A percentile compares a stretch with the other conserved stretches of the same genome.
Conservation (phyloP, 1,140 invertebrate genomes). For the Ruditapes philippinarum region DNA sequence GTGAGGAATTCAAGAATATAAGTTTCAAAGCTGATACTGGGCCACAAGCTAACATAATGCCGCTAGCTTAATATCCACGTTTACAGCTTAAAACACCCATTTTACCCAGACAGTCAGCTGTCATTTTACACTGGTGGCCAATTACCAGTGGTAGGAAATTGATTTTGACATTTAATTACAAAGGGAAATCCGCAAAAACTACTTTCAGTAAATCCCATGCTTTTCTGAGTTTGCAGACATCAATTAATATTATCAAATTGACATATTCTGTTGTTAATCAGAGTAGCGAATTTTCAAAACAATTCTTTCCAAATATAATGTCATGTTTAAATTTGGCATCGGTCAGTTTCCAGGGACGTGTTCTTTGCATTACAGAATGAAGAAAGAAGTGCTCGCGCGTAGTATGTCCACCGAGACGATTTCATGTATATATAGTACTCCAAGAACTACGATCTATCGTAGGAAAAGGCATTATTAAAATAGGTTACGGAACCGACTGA, state of each 20-base stretch:
- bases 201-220: neutral
- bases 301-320: neutral
- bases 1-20: neutral
- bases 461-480: too few relatives aligned
- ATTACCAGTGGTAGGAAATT: conserved; percentile 2
- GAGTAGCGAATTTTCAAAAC: neutral
- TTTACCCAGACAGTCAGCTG: neutral
- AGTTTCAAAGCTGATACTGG: conserved; percentile 30
- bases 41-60: neutral
- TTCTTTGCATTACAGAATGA: conserved; percentile 45
- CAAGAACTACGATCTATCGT: too few relatives aligned
- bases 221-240: too few relatives aligned
- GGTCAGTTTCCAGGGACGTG: conserved; percentile 55
- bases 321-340: conserved; percentile 51
- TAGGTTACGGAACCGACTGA: too few relatives aligned
- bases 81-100: neutral
- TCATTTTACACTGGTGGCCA: conserved; percentile 11
- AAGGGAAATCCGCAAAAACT: neutral
- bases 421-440: too few relatives aligned
- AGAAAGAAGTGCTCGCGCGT: conserved; percentile 58
- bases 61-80: neutral
- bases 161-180: neutral
- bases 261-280: conserved; percentile 15
- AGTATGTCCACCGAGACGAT: conserved; percentile 48
- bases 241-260: conserved; percentile 2